These are phyloP conservation scores for Kuschelorhynchus macadamiae DNA, from an alignment of 2,888 invertebrate species.

Conservation along the genomic window DNA sequence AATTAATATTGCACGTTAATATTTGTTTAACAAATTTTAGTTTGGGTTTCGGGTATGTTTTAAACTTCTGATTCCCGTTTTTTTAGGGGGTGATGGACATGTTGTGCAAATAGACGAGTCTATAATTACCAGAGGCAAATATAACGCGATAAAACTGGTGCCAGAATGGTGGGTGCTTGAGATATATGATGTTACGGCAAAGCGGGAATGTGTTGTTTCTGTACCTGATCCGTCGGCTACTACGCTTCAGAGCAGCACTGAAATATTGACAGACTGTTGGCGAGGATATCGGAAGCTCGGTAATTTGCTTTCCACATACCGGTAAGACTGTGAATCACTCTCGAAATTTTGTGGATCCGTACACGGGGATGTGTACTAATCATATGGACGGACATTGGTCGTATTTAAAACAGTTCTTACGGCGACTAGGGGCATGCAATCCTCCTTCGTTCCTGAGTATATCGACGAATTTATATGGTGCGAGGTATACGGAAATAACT, in stretches of 20 bases:
- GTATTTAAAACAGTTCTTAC: constrained; percentile 5
- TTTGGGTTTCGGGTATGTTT: too few relatives aligned
- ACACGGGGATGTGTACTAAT: constrained; percentile 19
- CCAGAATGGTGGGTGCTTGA: constrained; percentile 16
- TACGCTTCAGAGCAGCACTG: too few relatives aligned
- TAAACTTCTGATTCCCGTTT: too few relatives aligned
- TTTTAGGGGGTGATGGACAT: not conserved
- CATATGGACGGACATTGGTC: constrained; percentile 25
- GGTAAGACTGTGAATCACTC: constrained; percentile 24
- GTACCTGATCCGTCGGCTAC: too few relatives aligned
- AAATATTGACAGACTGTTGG: constrained; percentile 21
- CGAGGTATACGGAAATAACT: too few relatives aligned
- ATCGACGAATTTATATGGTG: too few relatives aligned
- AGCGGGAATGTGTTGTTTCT: too few relatives aligned
- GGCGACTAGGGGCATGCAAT: constrained; percentile 18
- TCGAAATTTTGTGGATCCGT: constrained; percentile 2
- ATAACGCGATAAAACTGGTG: constrained; percentile 5
- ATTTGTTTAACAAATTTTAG: too few relatives aligned
- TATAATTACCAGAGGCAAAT: constrained; percentile 4
- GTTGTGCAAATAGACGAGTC: not conserved
- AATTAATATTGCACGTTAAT: too few relatives aligned
- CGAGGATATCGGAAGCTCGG: not conserved
- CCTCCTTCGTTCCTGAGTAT: too few relatives aligned
- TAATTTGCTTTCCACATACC: not conserved
- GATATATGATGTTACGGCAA: constrained; percentile 11